Conservation (phyloP, 2,888 invertebrate genomes). For the Oscheius sp. region DNA sequence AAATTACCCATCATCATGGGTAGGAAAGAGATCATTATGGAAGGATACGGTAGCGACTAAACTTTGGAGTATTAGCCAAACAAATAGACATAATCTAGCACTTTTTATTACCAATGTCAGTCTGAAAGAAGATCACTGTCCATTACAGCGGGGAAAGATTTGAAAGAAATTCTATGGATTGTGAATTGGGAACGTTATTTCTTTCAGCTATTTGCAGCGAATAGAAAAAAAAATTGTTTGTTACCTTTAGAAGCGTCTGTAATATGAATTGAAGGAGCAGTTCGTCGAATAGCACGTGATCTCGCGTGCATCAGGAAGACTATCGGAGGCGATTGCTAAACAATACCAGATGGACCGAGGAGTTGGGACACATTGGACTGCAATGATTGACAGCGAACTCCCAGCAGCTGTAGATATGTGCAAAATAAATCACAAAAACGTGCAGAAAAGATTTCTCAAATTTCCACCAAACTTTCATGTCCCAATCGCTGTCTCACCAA, state of each 20-base stretch:
- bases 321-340: conserved; percentile 1
- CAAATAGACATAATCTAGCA: too few relatives aligned
- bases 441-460: too few relatives aligned
- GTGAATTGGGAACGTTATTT: not conserved
- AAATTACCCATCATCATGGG: too few relatives aligned
- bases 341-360: conserved; percentile 6
- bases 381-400: not conserved
- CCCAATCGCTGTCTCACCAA: too few relatives aligned
- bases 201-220: not conserved
- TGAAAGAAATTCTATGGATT: not conserved
- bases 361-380: not conserved
- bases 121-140: not conserved
- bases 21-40: too few relatives aligned
- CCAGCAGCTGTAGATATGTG: too few relatives aligned
- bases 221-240: not conserved
- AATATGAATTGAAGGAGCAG: not conserved
- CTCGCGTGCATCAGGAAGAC: conserved; percentile 14
- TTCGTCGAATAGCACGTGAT: conserved; percentile 14
- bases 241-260: conserved; percentile 11
- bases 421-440: too few relatives aligned
- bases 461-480: too few relatives aligned
- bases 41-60: too few relatives aligned
- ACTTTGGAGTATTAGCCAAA: too few relatives aligned
- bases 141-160: not conserved
- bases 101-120: too few relatives aligned